These are phyloP conservation scores for Oligia strigilis DNA, from an alignment of 2,888 invertebrate genomes.

Conservation along the genomic window DNA sequence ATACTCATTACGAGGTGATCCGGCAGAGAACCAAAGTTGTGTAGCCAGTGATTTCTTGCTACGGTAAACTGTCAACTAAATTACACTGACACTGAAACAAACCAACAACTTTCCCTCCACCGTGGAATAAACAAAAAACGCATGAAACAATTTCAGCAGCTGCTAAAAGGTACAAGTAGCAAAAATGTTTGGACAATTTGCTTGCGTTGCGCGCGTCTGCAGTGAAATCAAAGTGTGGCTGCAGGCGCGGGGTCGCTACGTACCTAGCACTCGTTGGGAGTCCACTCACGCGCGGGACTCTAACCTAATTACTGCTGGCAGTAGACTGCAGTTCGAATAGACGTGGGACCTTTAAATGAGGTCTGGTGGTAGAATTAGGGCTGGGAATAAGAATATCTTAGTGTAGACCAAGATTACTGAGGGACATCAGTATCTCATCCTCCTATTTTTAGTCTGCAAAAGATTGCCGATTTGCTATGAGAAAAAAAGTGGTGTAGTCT, in stretches of 20 bases:
- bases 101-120: not conserved
- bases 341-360: conserved; percentile 15
- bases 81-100: not conserved
- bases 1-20: too few relatives aligned
- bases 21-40: too few relatives aligned
- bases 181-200: conserved; percentile 63
- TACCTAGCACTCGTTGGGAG: conserved; percentile 50
- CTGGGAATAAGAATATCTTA: not conserved
- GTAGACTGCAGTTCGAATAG: conserved; percentile 62
- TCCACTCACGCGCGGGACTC: conserved; percentile 68
- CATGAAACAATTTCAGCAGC: conserved; percentile 25
- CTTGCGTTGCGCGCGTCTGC: conserved; percentile 56
- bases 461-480: not conserved
- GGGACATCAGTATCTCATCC: not conserved
- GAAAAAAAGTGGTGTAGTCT: not conserved
- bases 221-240: conserved; percentile 79
- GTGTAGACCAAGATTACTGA: not conserved
- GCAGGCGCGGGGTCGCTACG: conserved; percentile 66
- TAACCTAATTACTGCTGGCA: conserved; percentile 72
- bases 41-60: too few relatives aligned
- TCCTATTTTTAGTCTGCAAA: not conserved
- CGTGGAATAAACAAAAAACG: conserved; percentile 16
- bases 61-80: not conserved
- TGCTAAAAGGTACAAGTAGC: conserved; percentile 35
- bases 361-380: not conserved